Evolutionary conservation across 2,797 vertebrate genomes (phyloP).

Genomic region (Crenichthys baileyi): DNA sequence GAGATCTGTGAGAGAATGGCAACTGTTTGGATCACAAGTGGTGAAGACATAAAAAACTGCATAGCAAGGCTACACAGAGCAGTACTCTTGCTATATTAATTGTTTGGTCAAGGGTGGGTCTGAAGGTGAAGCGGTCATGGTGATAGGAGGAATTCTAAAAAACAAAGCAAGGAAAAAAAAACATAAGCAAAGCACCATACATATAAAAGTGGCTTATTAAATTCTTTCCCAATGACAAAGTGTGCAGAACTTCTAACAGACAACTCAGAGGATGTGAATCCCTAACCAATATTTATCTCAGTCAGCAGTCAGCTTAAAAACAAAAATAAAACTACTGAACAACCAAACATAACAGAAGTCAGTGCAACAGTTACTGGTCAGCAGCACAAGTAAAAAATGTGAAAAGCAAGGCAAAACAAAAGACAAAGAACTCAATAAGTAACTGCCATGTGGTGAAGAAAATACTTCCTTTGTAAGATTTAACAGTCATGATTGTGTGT

Average conservation of each 20-base stretch:
- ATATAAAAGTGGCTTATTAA: not conserved
- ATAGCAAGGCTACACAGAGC: slow-evolving; percentile 2
- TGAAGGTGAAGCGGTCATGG: not conserved
- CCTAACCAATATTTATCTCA: not conserved
- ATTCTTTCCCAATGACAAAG: not conserved
- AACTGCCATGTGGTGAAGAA: not conserved
- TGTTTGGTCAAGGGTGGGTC: not conserved
- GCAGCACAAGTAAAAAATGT: not conserved
- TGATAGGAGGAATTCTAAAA: slow-evolving; percentile 2
- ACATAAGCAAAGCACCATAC: slow-evolving; percentile 10
- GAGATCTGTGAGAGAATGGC: slow-evolving; percentile 2
- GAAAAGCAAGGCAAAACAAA: not conserved
- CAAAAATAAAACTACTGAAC: slow-evolving; percentile 3
- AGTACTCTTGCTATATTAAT: not conserved
- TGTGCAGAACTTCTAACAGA: not conserved
- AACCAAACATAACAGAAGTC: not conserved
- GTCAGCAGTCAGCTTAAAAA: not conserved
- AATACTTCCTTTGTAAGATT: not conserved
- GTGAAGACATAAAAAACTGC: slow-evolving; percentile 3
- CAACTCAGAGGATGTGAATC: not conserved
- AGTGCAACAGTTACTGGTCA: not conserved
- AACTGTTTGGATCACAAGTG: slow-evolving; percentile 4
- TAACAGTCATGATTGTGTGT: not conserved
- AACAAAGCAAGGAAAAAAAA: slow-evolving; percentile 1
- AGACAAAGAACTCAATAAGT: not conserved